A percentile compares a stretch with the other conserved stretches of the same genome.
These are phyloP conservation scores for Keiferia lycopersicella DNA, from an alignment of 2,888 invertebrate genomes.

Conservation along the genomic window DNA sequence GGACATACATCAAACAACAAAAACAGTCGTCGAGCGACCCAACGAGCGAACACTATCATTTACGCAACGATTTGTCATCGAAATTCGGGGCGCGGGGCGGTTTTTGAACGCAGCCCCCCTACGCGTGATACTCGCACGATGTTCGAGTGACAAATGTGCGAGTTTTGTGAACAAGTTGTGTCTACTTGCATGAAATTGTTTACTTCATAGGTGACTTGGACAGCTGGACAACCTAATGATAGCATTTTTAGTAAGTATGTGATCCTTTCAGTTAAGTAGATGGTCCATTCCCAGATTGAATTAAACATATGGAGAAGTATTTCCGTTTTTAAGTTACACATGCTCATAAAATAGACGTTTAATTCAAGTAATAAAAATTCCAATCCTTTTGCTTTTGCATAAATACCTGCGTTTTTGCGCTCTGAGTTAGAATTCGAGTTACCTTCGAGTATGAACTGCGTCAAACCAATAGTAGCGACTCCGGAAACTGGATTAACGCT, in stretches of 20 bases:
- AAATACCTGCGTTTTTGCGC: no score
- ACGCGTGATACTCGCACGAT: conserved; percentile 20
- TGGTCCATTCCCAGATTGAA: no score
- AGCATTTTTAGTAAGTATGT: no score
- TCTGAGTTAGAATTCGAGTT: conserved; percentile 10
- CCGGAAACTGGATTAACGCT: conserved; percentile 81
- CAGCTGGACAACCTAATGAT: no score
- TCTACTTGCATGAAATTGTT: not conserved
- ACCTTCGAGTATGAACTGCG: conserved; percentile 11
- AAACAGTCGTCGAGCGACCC: conserved; percentile 62
- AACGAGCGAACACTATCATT: conserved; percentile 75
- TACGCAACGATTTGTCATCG: conserved; percentile 79
- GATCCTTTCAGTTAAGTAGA: no score
- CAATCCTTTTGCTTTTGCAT: no score
- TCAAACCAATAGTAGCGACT: conserved; percentile 48
- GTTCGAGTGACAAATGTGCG: not conserved
- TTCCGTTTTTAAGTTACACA: no score
- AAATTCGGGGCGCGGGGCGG: conserved; percentile 58
- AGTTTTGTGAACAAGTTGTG: not conserved
- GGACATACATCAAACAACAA: conserved; percentile 76
- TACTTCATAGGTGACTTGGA: not conserved
- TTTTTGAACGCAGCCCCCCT: conserved; percentile 20
- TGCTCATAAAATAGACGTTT: no score
- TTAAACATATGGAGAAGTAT: no score
- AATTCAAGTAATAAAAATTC: no score